phyloP scores from a whole-genome alignment of 2,797 vertebrate genomes.

The Schizopygopsis pylzovi region DNA sequence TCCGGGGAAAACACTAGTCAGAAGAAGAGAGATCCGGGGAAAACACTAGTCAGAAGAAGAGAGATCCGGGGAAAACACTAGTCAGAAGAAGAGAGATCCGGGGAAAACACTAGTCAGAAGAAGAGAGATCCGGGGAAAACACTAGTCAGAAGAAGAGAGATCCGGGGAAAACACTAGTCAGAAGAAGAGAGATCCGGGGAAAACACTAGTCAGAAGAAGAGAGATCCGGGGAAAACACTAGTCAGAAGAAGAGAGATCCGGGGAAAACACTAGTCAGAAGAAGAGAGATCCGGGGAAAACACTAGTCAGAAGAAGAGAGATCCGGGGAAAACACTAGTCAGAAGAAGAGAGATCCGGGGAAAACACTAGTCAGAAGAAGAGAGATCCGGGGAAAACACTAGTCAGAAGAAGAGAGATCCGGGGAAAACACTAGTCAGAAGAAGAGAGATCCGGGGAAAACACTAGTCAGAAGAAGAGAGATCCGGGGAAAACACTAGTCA shows the following conservation, averaged over 20 bases:
- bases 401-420: too few species aligned
- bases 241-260: conserved; percentile 1
- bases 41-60: neutral
- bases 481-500: neutral
- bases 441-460: neutral
- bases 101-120: conserved; percentile 11
- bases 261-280: too few species aligned
- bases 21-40: conserved; percentile 10
- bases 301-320: conserved; percentile 13
- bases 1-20: neutral
- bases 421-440: conserved; percentile 13
- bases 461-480: neutral
- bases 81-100: too few species aligned
- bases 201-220: neutral
- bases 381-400: neutral
- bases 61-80: too few species aligned
- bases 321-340: neutral
- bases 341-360: too few species aligned
- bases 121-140: neutral
- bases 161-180: neutral
- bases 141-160: too few species aligned
- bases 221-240: neutral
- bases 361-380: conserved; percentile 21
- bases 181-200: conserved; percentile 13
- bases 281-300: neutral